Conservation (phyloP, 2,113 vertebrate species). For the Neogale vison region DNA sequence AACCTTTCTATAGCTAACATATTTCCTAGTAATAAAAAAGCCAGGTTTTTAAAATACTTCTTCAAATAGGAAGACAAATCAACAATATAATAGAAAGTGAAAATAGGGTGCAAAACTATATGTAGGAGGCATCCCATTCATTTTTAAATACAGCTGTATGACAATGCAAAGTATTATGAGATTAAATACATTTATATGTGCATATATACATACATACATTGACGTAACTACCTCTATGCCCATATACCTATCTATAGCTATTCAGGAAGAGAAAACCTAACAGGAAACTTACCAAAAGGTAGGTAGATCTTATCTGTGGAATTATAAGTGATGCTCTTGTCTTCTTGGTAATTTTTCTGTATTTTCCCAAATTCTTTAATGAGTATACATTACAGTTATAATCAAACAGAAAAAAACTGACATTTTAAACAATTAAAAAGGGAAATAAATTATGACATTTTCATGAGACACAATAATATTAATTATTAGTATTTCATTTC, state of each 20-base stretch:
- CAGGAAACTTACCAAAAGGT: not conserved
- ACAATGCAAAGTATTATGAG: not conserved
- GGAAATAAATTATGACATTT: not conserved
- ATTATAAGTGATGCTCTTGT: not conserved
- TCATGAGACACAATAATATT: conserved; percentile 8
- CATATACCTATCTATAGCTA: not conserved
- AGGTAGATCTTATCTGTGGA: not conserved
- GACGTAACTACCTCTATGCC: not conserved
- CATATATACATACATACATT: not conserved
- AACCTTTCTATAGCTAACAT: not conserved
- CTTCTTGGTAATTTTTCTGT: not conserved
- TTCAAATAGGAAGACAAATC: not conserved
- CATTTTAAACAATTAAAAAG: not conserved
- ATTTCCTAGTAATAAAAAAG: conserved; percentile 29
- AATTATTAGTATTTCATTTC: conserved; percentile 14
- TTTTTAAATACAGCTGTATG: not conserved
- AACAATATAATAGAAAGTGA: not conserved
- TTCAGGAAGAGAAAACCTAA: not conserved
- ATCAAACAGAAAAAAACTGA: not conserved
- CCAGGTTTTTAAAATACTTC: not conserved
- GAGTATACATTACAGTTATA: not conserved
- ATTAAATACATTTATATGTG: not conserved
- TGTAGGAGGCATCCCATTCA: not conserved
- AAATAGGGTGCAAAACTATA: not conserved
- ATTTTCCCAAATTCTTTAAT: not conserved